Conservation (phyloP, 2,888 invertebrate species). For the Digitonthophagus gazella region DNA sequence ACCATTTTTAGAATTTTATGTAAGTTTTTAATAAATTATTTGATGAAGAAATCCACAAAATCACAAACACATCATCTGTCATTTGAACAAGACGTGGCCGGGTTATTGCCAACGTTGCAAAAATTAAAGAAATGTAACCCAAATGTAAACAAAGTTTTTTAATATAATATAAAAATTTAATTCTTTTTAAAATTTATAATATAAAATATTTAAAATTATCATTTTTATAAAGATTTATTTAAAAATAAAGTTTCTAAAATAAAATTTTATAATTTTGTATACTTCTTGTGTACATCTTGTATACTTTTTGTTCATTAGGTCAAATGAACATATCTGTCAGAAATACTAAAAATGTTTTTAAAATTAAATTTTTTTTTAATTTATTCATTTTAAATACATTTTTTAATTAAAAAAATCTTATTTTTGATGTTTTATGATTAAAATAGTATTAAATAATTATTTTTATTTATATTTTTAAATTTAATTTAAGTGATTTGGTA, state of each 20-base stretch:
- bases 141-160: not conserved
- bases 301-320: too few relatives aligned
- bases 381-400: not conserved
- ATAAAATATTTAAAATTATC: too few relatives aligned
- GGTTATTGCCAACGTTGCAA: constrained; percentile 20
- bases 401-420: not conserved
- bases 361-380: not conserved
- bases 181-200: too few relatives aligned
- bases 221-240: too few relatives aligned
- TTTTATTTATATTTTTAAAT: too few relatives aligned
- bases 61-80: constrained; percentile 30
- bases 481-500: not conserved
- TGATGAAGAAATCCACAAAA: constrained; percentile 12
- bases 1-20: constrained; percentile 19
- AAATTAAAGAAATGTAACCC: constrained; percentile 1
- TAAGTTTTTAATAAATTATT: constrained; percentile 13
- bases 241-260: constrained; percentile 1
- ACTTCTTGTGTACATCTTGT: too few relatives aligned
- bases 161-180: too few relatives aligned
- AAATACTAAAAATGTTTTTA: not conserved
- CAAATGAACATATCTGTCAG: too few relatives aligned
- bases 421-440: too few relatives aligned
- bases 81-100: constrained; percentile 33
- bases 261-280: too few relatives aligned
- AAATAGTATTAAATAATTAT: too few relatives aligned